Evolutionary conservation across 2,797 vertebrate species (phyloP), one percentile per base, ranked within the genome.

Genomic region (Phylloscopus collybita): DNA sequence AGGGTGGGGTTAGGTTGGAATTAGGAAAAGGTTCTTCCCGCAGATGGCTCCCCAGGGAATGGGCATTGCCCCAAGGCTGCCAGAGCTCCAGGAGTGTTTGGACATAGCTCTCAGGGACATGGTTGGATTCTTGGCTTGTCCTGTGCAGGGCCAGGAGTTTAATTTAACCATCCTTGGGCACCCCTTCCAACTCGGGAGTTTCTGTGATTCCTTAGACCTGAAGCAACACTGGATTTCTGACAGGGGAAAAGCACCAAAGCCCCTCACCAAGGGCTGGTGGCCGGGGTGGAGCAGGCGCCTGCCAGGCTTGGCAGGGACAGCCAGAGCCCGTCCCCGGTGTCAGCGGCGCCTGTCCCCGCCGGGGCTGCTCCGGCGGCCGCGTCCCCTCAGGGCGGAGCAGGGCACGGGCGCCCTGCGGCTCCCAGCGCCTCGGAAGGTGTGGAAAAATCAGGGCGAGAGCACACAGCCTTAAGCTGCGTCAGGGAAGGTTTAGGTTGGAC

Each of bases 191-290:
- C 20, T 9, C 5, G 5, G 54, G n/a, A 40, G 6, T 54, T 50
- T 23, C 40, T 13, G 17, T 11, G 15, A 5, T 21, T 14, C 27
- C 50, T 22, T 1, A 4, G 36, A n/a, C 25, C 44, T 32, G 26
- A 17, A 18, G 36, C 30, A 9, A 5, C 7, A 0, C 6, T 1
- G 26, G 6, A 4, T 32, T 36, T 56, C 21, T 2, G 27, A 38
- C 1, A 13, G 0, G 6, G 21, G 4, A 21, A 38, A 50, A 17
- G 6, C 57, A n/a, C 2, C 21, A 2, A 14, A 30, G 4, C 11
- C 17, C 10, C 61, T 40, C 22, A 5, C 10, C 23, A 0, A 36
- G 29, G 38, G 47, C 16, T 13, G 72, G 9, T 0, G n/a, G 50
- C 10, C 14, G 1, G 13, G 9, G 8, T 1, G 50, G 15, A 49